Percentiles rank a stretch among this genome's conserved stretches.
phyloP scores from a whole-genome alignment of 2,888 invertebrate genomes.

The Drosophila tanythrix region DNA sequence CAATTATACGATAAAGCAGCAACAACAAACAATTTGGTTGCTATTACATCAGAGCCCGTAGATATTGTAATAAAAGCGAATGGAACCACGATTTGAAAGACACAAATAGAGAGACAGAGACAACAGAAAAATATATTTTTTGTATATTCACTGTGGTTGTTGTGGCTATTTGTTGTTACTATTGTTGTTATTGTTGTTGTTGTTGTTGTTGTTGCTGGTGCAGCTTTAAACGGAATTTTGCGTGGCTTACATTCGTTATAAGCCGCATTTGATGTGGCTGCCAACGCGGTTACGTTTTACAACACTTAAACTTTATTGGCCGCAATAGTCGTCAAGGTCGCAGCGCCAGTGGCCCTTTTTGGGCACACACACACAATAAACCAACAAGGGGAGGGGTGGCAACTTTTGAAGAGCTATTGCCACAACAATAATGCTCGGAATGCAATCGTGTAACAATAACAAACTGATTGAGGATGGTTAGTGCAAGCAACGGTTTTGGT shows the following conservation, averaged over 20 bases:
- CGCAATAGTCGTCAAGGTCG: slow-evolving; percentile 68
- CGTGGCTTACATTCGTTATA: slow-evolving; percentile 61
- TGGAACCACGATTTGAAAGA: slow-evolving; percentile 55
- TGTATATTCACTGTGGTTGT: slow-evolving; percentile 18
- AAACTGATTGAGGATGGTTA: slow-evolving; percentile 20
- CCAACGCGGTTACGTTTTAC: slow-evolving; percentile 35
- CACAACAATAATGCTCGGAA: slow-evolving; percentile 21
- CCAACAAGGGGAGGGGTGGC: background rate
- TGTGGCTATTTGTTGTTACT: background rate
- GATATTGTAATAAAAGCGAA: slow-evolving; percentile 71
- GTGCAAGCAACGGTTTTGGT: slow-evolving; percentile 21
- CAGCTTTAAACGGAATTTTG: slow-evolving; percentile 60
- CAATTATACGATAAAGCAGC: slow-evolving; percentile 58
- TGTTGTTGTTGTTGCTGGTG: slow-evolving; percentile 24
- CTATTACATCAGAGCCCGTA: slow-evolving; percentile 63
- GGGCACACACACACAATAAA: background rate
- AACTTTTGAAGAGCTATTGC: slow-evolving; percentile 22
- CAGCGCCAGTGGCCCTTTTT: slow-evolving; percentile 38
- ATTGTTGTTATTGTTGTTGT: background rate
- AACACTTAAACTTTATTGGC: slow-evolving; percentile 55
- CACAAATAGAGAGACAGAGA: slow-evolving; percentile 21
- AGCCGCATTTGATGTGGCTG: slow-evolving; percentile 35
- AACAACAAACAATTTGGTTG: slow-evolving; percentile 42
- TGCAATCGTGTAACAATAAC: slow-evolving; percentile 42
- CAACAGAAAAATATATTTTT: slow-evolving; percentile 37